Evolutionary conservation across 53 echinoderm and acorn worm genomes (phyloP), one percentile per base, ranked within the genome.

Genomic region (Patiria pectinifera): DNA sequence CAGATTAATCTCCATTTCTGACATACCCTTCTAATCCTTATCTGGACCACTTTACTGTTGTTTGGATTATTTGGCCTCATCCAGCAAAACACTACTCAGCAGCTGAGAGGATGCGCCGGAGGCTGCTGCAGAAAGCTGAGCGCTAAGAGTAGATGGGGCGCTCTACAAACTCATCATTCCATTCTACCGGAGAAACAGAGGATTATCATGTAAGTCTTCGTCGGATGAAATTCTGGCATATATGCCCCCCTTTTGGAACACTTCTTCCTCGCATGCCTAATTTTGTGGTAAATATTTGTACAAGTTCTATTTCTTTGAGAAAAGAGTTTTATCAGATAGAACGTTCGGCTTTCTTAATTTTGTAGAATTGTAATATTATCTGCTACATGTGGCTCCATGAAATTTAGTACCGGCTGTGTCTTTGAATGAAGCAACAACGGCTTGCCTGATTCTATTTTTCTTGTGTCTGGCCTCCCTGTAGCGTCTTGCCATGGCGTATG

Each of bases 111-210:
- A 7, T 93, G 96, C 75, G 94, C n/a, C 96, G 4, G 96, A 95
- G 84, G 91, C 87, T n/a, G 3, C 92, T 98, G 18, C 94, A 95
- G 87, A 98, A 96, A 80, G 95, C 98, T 5, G 98, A 98, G 91
- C 95, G 98, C 59, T 95, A 93, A 66, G 98, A 98, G 89, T 91
- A 95, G 4, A 98, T 98, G 95, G 96, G 21, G 98, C 96, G 78
- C 93, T 98, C 91, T 98, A 98, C 85, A 98, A 95, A 87, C 95
- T 96, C 12, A 94, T 96, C 78, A 98, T 93, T 82, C 98, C 96
- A 76, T 98, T 96, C 94, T 98, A 98, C 82, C n/a, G n/a, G 97
- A 99, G 91, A 94, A 94, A 75, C 91, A 94, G 58, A 91, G 99
- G 97, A 99, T 60, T 99, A 97, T 91, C 93, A 93, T 87, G 99